Base-by-base conservation (phyloP, 2,797 vertebrate species). In the Dicrostonyx torquatus region DNA sequence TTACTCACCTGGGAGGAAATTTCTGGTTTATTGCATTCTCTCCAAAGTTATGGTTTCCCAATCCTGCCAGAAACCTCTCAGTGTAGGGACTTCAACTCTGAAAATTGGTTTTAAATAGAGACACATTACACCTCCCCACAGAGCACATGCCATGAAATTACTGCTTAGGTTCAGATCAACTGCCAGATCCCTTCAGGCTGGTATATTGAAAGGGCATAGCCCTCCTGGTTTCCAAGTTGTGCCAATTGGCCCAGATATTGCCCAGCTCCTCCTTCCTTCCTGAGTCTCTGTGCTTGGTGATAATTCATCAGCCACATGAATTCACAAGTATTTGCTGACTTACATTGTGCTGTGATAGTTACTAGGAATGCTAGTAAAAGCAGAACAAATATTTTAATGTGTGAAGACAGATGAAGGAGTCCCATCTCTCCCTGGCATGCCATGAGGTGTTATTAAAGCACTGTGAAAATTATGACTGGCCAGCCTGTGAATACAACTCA, bases 71-170 rank as follows among this genome's bases (percentile, higher is more conserved):
- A 48, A 92, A 89, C 93, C 95, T 93, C 76, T 90, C 37, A 78
- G 92, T 96, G 72, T 6, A 62, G 97, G 94, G 86, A 93, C 96
- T 95, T 93, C 93, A 90, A 92, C 68, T 96, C 92, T 95, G 96
- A 96, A 96, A 96, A 97, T 92, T 96, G 96, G 96, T 97, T 97
- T 97, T 97, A 96, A 93, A 94, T 95, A 92, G 96, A 96, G 96
- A 97, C 92, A 90, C 82, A 95, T 96, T 86, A 84, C 70, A 92
- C 90, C 60, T 97, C 97, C 96, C 96, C 53, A 66, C 92, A 92
- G 97, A 95, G 83, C 92, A 62, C 83, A 95, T 96, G 73, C 50
- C 68, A 20, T 72, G 68, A 90, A 96, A 97, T 84, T 88, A 87
- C 95, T 96, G 78, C 94, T 95, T 93, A 95, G 62, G 55, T 64